Base-by-base conservation (phyloP, 2,888 invertebrate genomes). In the Epicampocera succincta region DNA sequence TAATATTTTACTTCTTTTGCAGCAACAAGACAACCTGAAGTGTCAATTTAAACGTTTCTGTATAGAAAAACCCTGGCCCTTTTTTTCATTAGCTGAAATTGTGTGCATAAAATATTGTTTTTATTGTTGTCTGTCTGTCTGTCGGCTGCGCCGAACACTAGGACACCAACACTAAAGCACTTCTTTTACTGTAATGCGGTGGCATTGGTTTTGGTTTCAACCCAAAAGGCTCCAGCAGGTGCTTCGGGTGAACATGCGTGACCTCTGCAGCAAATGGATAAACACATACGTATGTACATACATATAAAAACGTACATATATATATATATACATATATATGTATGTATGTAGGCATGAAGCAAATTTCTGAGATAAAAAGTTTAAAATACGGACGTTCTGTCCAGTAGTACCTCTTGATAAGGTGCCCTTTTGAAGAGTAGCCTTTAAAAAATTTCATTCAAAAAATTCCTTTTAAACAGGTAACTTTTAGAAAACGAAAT, bases 21-120 rank as follows among this genome's bases (percentile, higher is more conserved):
- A 33, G 54, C 61, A 52, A 54, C 52, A 73, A 44, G 29, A 19
- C 42, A 17, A 61, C 61, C 54, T 50, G 38, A 73, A 79, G 79
- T 73, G 61, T 61, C 61, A 73, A 48, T 68, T 68, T 68, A 54
- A 65, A 61, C 33, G 72, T 73, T 73, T 61, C 60, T 52, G 61
- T 19, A 50, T 3, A n/a, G n/a, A 17, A 72, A 48, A 48, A 33
- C 13, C 33, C 13, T n/a, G 63, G n/a, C 6, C 12, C 13, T 19
- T 19, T 3, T 61, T 3, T 29, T 54, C 66, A 12, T 66, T 29
- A 58, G n/a, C 11, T 56, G 13, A 25, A 54, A 54, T 33, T 65
- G 38, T 17, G 38, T 50, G 40, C 25, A 40, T 8, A 69, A 56
- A 44, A 46, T 69, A 56, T 46, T 2, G 38, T 54, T 66, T 66